These are phyloP conservation scores for Cebidichthys violaceus DNA, from an alignment of 2,113 vertebrate species.

Conservation along the genomic window DNA sequence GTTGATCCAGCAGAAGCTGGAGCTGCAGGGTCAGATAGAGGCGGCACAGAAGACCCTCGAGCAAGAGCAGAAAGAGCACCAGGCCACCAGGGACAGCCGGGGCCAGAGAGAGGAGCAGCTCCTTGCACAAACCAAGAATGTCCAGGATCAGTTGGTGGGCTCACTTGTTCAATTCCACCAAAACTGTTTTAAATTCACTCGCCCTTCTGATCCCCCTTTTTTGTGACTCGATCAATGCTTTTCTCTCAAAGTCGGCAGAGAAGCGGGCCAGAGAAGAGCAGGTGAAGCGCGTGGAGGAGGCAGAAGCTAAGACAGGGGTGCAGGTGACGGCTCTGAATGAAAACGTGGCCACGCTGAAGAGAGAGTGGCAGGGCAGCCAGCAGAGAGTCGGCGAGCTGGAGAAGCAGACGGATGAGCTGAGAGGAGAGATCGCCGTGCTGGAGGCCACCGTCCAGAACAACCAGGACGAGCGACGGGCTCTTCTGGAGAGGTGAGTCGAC, in stretches of 20 bases:
- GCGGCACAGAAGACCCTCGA: slow-evolving; percentile 81
- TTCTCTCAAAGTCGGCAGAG: slow-evolving; percentile 83
- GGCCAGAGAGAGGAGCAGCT: slow-evolving; percentile 88
- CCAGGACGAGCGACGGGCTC: slow-evolving; percentile 94
- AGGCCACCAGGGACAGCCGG: slow-evolving; percentile 85
- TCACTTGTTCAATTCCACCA: not conserved
- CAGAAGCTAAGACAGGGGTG: slow-evolving; percentile 86
- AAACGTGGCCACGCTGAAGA: slow-evolving; percentile 95
- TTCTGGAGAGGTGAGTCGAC: slow-evolving; percentile 90
- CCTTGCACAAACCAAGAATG: slow-evolving; percentile 83
- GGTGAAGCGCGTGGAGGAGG: slow-evolving; percentile 89
- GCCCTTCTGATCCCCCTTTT: not conserved
- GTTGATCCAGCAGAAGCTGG: slow-evolving; percentile 96
- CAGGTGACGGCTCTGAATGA: slow-evolving; percentile 95
- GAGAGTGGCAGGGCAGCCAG: slow-evolving; percentile 96
- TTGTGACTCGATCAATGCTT: not conserved
- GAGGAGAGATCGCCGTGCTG: slow-evolving; percentile 95
- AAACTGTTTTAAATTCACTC: not conserved
- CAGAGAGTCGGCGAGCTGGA: slow-evolving; percentile 92
- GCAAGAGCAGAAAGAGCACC: slow-evolving; percentile 88
- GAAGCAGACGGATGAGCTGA: slow-evolving; percentile 95
- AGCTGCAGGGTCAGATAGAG: slow-evolving; percentile 90
- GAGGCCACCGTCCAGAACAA: slow-evolving; percentile 98
- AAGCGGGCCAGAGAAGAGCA: slow-evolving; percentile 88
- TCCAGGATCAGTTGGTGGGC: slow-evolving; percentile 86